phyloP scores from a whole-genome alignment of 2,113 vertebrate genomes.

The Etia nguti region DNA sequence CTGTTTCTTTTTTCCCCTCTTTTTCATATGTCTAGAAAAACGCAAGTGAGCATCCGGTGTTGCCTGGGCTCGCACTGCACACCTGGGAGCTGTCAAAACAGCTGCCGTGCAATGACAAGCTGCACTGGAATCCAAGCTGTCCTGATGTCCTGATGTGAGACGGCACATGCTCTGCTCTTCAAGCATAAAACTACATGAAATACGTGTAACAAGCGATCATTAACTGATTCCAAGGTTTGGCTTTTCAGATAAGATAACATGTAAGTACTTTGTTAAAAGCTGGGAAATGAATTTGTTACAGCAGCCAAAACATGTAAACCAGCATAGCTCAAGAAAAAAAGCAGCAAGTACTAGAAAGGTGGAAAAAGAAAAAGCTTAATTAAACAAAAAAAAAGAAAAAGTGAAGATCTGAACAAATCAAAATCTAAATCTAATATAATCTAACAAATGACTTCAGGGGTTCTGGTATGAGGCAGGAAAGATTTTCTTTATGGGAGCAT shows the following conservation, averaged over 20 bases:
- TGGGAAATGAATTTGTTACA: background rate
- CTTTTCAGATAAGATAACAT: background rate
- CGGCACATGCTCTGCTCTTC: background rate
- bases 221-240: background rate
- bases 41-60: constrained; percentile 1
- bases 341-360: background rate
- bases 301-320: background rate
- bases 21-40: constrained; percentile 13
- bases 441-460: background rate
- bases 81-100: constrained; percentile 7
- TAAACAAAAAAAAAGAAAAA: background rate
- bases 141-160: background rate
- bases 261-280: background rate
- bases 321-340: background rate
- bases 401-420: background rate
- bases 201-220: background rate
- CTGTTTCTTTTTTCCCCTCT: background rate
- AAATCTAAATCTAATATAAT: background rate
- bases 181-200: background rate
- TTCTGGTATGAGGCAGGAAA: background rate
- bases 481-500: background rate
- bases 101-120: background rate
- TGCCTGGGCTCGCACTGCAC: background rate
- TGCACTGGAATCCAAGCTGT: background rate
- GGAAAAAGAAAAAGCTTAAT: background rate